Evolutionary conservation across 2,113 vertebrate genomes (phyloP).

Genomic region (Eudyptes chrysolophus): DNA sequence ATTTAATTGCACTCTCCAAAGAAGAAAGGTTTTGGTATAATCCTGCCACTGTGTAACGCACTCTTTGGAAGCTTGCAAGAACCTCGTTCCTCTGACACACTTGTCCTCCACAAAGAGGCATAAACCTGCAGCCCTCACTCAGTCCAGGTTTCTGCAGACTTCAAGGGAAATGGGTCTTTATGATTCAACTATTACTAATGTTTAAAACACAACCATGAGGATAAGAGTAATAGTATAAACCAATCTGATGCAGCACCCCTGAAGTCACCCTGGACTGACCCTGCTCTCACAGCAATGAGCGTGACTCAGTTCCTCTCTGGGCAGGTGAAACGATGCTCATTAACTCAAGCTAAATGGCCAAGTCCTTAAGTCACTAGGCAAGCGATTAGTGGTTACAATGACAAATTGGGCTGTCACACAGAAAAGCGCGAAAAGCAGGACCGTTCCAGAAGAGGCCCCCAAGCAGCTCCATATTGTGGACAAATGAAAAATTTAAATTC

Average conservation of each 20-base stretch:
- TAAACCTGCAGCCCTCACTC: background rate
- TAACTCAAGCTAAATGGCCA: background rate
- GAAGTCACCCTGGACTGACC: background rate
- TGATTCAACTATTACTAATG: background rate
- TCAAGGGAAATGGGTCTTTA: background rate
- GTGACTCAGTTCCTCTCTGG: background rate
- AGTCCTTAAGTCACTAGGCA: background rate
- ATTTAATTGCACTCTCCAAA: background rate
- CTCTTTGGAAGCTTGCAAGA: background rate
- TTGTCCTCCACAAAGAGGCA: background rate
- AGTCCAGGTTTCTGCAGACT: background rate
- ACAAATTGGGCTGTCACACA: background rate
- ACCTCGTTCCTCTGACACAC: background rate
- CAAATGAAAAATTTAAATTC: background rate
- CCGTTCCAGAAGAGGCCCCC: background rate
- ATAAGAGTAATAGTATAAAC: accelerated
- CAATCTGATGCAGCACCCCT: background rate
- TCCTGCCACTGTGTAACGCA: too few species aligned
- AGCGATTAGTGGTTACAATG: background rate
- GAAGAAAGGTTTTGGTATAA: background rate
- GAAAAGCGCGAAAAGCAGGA: background rate
- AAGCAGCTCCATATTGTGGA: background rate
- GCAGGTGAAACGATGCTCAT: background rate
- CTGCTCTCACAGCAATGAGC: background rate
- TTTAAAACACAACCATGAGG: background rate